Evolutionary conservation across 2,888 invertebrate species (phyloP).

Genomic region (Netelia inedita): DNA sequence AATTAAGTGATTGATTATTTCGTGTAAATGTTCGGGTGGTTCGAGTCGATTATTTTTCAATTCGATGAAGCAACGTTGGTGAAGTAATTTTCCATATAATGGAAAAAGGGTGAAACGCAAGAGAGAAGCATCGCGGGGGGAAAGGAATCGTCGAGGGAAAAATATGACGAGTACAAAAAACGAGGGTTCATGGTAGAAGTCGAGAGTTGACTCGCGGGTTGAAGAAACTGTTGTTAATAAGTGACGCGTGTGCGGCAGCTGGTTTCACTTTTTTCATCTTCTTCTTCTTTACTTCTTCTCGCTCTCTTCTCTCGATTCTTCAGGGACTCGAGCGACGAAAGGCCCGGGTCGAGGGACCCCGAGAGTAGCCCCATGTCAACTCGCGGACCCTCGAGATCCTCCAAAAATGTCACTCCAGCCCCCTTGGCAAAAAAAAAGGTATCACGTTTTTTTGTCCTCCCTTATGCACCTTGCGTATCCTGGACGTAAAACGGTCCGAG

Average conservation of each 20-base stretch:
- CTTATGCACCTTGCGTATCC: slow-evolving; percentile 52
- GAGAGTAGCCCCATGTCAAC: slow-evolving; percentile 58
- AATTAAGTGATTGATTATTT: no score
- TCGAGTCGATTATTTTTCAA: neutral
- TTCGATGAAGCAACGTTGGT: neutral
- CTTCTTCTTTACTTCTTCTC: slow-evolving; percentile 17
- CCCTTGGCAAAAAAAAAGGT: slow-evolving; percentile 39
- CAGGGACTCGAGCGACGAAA: slow-evolving; percentile 76
- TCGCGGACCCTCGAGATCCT: slow-evolving; percentile 52
- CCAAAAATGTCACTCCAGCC: slow-evolving; percentile 47
- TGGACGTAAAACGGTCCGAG: slow-evolving; percentile 34
- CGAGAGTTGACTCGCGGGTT: slow-evolving; percentile 67
- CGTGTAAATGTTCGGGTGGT: neutral
- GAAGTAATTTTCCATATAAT: slow-evolving; percentile 46
- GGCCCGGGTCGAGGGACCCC: slow-evolving; percentile 70
- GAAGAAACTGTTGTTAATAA: slow-evolving; percentile 81
- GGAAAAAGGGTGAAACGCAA: slow-evolving; percentile 58
- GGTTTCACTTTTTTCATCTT: slow-evolving; percentile 80
- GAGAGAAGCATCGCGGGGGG: slow-evolving; percentile 29
- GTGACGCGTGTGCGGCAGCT: slow-evolving; percentile 84
- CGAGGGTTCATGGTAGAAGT: slow-evolving; percentile 41
- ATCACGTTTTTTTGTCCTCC: slow-evolving; percentile 54
- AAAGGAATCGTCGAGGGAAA: slow-evolving; percentile 54
- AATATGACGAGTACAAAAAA: slow-evolving; percentile 59
- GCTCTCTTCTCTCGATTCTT: slow-evolving; percentile 33